Evolutionary conservation across 2,113 vertebrate genomes (phyloP).

Genomic region (Xenopus borealis): DNA sequence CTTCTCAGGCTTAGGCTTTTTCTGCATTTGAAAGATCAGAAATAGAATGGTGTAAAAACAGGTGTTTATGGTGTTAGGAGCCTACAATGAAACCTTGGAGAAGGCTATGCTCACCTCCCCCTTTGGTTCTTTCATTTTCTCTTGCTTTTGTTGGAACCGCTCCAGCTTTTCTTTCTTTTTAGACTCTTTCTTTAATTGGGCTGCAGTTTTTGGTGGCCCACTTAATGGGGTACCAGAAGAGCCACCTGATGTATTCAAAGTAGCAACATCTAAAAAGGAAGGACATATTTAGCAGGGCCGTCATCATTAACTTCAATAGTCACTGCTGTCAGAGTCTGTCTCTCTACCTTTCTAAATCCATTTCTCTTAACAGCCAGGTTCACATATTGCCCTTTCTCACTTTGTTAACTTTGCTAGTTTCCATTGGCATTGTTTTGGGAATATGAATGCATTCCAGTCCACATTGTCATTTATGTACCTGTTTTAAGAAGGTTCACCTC

Average conservation of each 20-base stretch:
- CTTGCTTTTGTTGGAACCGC: slow-evolving; percentile 89
- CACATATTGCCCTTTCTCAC: too few relatives aligned
- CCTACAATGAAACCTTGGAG: too few relatives aligned
- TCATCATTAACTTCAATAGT: too few relatives aligned
- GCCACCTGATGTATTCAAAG: neutral
- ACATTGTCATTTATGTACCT: neutral
- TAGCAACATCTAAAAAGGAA: neutral
- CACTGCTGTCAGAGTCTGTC: too few relatives aligned
- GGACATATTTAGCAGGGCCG: too few relatives aligned
- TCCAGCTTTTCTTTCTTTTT: slow-evolving; percentile 88
- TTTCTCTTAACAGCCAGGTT: too few relatives aligned
- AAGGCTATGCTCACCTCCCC: slow-evolving; percentile 62
- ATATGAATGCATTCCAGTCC: too few relatives aligned
- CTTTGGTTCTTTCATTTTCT: slow-evolving; percentile 76
- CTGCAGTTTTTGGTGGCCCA: slow-evolving; percentile 73
- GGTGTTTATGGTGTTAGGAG: too few relatives aligned
- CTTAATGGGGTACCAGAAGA: neutral
- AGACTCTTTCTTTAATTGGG: slow-evolving; percentile 87
- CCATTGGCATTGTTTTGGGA: too few relatives aligned
- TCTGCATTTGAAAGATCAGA: slow-evolving; percentile 57
- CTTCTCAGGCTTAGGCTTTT: slow-evolving; percentile 78
- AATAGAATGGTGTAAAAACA: too few relatives aligned
- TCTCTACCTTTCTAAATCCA: too few relatives aligned
- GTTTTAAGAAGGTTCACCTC: neutral
- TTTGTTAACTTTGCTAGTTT: too few relatives aligned